Evolutionary conservation across 1,140 invertebrate genomes (phyloP), one percentile per base, ranked within the genome.

Genomic region (Laodelphax striatellus): DNA sequence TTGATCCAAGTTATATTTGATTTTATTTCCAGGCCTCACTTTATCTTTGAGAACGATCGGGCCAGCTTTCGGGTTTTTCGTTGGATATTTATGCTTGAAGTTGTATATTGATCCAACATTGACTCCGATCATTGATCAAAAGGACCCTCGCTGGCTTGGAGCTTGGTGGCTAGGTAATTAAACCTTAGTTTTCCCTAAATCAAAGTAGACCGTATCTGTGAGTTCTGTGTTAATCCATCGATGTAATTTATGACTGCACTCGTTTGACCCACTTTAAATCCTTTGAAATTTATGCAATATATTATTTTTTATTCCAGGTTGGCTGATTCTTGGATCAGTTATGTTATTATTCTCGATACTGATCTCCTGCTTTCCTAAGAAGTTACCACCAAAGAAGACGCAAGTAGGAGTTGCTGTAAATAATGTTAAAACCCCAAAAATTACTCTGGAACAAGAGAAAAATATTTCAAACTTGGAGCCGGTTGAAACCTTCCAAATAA

Each of bases 131-230:
- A 84, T 86, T 22, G 75, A 73, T n/a, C 75, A 77, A 21, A 76
- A 79, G 52, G 83, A 86, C 71, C 77, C 79, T 57, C 70, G 83
- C 63, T 86, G 84, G 84, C 65, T 85, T 46, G 84, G 84, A 16
- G 84, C 84, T 11, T 87, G 84, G 83, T 86, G 84, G 84, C 68
- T 86, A 59, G 66, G 66, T 66, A 60, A 64, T 60, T 17, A 42
- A n/a, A 5, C 5, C 11, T 46, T 16, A 46, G 11, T 46, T 46
- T 46, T 31, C 28, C 4, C 28, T 5, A 31, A n/a, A n/a, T n/a
- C n/a, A n/a, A n/a, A n/a, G n/a, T n/a, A n/a, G n/a, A n/a, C n/a
- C n/a, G n/a, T n/a, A n/a, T n/a, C n/a, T n/a, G n/a, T n/a, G n/a
- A n/a, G n/a, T n/a, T n/a, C n/a, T n/a, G n/a, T n/a, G n/a, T n/a